Base-by-base conservation (phyloP, 2,797 vertebrate species). In the Rhynchotus rufescens region DNA sequence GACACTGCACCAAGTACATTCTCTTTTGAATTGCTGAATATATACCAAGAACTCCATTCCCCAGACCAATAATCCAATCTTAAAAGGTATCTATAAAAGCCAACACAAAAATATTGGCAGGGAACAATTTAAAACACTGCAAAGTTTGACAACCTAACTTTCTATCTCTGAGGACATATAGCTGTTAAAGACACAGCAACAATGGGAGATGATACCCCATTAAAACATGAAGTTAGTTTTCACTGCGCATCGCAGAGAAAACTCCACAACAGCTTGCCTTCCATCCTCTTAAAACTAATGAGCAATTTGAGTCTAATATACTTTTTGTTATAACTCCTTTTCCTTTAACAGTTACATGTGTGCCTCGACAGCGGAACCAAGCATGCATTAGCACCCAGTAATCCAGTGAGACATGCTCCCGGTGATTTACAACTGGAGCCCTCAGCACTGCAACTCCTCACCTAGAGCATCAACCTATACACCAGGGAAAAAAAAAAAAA, bases 51-150 rank as follows among this genome's bases (percentile, higher is more conserved):
- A 66, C 45, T 11, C 5, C 17, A 4, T 8, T 2, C 9, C 2
- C 2, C 45, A 34, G 17, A 22, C 21, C 5, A 9, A 0, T 7
- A 4, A 2, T 0, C 16, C 13, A 1, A 22, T 1, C 45, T 0
- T 2, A 47, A 25, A 12, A 5, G 1, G 32, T 7, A 16, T 22
- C 72, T 1, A 49, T 5, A 3, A 16, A 1, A 5, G 34, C 3
- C 8, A 25, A 8, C 23, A 2, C 62, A 7, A 22, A 51, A 51
- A 51, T 0, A 2, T 1, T 0, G 52, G 16, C 60, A 57, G 60
- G 38, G 12, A 1, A 14, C 2, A 34, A 4, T 34, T 1, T 2
- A 1, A 2, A 30, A 22, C 38, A 28, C 54, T 3, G 28, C 54
- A 11, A 30, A 78, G 54, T 30, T 19, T 17, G 78, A 6, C 54